Conservation (phyloP, 2,113 vertebrate genomes). For the Athene cunicularia region DNA sequence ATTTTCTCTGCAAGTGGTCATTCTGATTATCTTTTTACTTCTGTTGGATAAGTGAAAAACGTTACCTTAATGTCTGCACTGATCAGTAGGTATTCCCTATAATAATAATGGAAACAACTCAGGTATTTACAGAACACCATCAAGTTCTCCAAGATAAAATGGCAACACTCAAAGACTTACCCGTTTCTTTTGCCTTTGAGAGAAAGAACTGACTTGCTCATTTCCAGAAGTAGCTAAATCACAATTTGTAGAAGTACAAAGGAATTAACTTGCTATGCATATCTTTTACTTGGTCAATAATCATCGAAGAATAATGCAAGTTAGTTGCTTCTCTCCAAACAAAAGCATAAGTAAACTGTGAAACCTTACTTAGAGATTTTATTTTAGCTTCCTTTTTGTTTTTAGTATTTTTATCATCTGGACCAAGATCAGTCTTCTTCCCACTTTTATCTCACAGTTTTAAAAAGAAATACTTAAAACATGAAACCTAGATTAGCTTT, state of each 20-base stretch:
- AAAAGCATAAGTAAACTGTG: background rate
- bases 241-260: background rate
- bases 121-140: background rate
- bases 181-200: background rate
- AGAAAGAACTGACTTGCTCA: background rate
- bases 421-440: background rate
- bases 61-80: background rate
- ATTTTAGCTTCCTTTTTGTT: background rate
- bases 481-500: background rate
- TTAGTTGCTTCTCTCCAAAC: background rate
- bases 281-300: background rate
- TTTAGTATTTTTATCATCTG: background rate
- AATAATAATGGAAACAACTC: background rate
- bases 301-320: background rate
- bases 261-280: background rate
- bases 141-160: background rate
- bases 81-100: background rate
- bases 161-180: background rate
- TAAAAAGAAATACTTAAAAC: background rate
- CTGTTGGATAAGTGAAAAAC: background rate
- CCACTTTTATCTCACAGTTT: background rate
- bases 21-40: background rate
- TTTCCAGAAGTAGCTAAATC: background rate
- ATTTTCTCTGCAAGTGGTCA: background rate
- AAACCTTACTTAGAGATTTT: background rate